Percentiles rank a stretch among this genome's conserved stretches.
These are phyloP conservation scores for Drosophila algonquin DNA, from an alignment of 2,888 invertebrate species.

Conservation along the genomic window DNA sequence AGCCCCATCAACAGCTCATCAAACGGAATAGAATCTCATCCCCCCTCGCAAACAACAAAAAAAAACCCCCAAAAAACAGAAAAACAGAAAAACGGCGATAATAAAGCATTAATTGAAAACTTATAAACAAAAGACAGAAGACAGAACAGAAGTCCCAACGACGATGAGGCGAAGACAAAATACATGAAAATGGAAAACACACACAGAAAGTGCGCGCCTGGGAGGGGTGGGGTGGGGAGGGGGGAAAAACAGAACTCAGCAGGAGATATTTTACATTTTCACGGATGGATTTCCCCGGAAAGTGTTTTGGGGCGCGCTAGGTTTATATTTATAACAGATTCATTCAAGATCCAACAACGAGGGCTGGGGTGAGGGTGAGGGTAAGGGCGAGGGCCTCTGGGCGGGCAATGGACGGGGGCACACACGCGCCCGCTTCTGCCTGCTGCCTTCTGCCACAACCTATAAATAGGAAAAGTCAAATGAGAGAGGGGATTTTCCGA, in stretches of 20 bases:
- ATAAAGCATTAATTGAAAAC: conserved; percentile 70
- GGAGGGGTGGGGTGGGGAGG: background rate
- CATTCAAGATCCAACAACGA: conserved; percentile 66
- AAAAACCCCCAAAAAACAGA: conserved; percentile 33
- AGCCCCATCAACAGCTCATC: conserved; percentile 61
- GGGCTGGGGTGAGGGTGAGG: conserved; percentile 40
- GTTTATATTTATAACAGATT: conserved; percentile 74
- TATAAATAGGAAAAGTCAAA: conserved; percentile 67
- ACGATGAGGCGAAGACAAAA: conserved; percentile 19
- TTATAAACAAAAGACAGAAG: conserved; percentile 56
- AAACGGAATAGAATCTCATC: conserved; percentile 12
- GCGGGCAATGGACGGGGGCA: conserved; percentile 42
- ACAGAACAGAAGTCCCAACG: background rate
- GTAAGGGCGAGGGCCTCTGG: conserved; percentile 29
- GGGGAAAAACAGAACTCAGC: conserved; percentile 68
- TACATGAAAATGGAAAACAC: conserved; percentile 31
- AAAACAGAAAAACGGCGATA: conserved; percentile 24
- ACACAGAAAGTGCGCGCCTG: background rate
- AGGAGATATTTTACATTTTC: conserved; percentile 77
- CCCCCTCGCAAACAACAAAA: background rate
- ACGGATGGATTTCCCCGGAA: conserved; percentile 78
- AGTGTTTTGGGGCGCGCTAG: conserved; percentile 48
- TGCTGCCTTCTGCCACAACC: conserved; percentile 50
- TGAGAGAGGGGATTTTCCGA: conserved; percentile 75
- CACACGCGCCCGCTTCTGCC: conserved; percentile 49